Conservation (phyloP, 1,140 invertebrate genomes). For the Euura saliciscinereae region DNA sequence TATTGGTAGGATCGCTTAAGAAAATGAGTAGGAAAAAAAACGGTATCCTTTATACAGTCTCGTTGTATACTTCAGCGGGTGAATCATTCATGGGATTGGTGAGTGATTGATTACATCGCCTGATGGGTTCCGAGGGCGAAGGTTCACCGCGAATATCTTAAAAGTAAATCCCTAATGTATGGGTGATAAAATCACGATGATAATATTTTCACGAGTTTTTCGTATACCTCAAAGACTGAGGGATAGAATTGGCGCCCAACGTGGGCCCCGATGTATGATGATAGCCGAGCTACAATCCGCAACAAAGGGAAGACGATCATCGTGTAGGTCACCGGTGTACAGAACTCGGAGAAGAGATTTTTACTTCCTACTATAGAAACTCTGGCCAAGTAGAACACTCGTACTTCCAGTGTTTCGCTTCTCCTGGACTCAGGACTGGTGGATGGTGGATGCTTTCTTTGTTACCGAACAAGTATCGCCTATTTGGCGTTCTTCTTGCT, state of each 20-base stretch:
- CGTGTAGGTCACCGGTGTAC: not conserved
- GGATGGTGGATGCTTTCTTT: not conserved
- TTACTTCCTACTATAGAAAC: too few relatives aligned
- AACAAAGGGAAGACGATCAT: not conserved
- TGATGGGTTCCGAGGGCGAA: too few relatives aligned
- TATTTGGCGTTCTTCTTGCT: conserved; percentile 1
- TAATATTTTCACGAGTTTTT: too few relatives aligned
- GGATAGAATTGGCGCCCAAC: too few relatives aligned
- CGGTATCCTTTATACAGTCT: not conserved
- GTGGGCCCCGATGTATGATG: too few relatives aligned
- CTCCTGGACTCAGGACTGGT: too few relatives aligned
- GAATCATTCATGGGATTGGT: conserved; percentile 1
- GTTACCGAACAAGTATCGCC: conserved; percentile 5
- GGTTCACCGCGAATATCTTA: too few relatives aligned
- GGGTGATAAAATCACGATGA: too few relatives aligned
- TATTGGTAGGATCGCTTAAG: too few relatives aligned
- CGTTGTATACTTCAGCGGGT: not conserved
- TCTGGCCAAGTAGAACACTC: too few relatives aligned
- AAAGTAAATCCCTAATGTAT: too few relatives aligned
- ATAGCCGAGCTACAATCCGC: not conserved
- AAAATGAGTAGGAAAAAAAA: not conserved
- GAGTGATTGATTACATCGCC: not conserved
- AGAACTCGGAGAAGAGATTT: not conserved
- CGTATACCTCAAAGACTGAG: too few relatives aligned
- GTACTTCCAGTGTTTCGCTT: not conserved